These are phyloP conservation scores for Crax fasciolata DNA, from an alignment of 2,797 vertebrate species.

Conservation along the genomic window DNA sequence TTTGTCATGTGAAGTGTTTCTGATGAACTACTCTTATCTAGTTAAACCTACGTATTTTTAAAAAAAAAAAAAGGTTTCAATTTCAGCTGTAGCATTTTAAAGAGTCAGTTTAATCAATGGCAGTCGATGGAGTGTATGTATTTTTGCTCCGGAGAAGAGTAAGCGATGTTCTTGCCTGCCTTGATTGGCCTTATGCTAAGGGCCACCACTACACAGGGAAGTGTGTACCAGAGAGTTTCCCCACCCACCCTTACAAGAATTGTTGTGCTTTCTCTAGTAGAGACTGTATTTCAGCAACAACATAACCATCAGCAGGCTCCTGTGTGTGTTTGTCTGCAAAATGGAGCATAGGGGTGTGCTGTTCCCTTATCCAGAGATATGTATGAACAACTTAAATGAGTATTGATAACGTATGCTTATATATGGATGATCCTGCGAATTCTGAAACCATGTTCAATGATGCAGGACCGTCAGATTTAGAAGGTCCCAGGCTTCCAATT, in stretches of 20 bases:
- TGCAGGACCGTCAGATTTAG: background rate
- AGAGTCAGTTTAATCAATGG: background rate
- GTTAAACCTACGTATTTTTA: background rate
- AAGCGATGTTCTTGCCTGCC: background rate
- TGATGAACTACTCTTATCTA: background rate
- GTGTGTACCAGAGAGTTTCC: background rate
- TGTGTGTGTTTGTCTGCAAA: background rate
- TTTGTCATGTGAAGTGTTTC: background rate
- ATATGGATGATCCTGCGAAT: background rate
- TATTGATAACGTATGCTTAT: background rate
- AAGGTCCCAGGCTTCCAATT: background rate
- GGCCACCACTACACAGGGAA: background rate
- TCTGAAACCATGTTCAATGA: background rate
- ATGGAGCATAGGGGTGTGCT: background rate
- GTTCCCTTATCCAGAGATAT: background rate
- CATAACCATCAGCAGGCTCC: background rate
- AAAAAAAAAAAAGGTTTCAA: background rate
- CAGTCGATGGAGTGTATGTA: rapidly evolving
- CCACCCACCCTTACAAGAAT: background rate
- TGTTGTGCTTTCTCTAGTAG: background rate
- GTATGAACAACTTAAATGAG: background rate
- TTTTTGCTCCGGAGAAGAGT: background rate
- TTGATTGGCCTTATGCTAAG: background rate
- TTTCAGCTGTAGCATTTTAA: background rate
- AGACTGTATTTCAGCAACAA: background rate